These are phyloP conservation scores for Amiota communis DNA, from an alignment of 2,888 invertebrate genomes.

Conservation along the genomic window DNA sequence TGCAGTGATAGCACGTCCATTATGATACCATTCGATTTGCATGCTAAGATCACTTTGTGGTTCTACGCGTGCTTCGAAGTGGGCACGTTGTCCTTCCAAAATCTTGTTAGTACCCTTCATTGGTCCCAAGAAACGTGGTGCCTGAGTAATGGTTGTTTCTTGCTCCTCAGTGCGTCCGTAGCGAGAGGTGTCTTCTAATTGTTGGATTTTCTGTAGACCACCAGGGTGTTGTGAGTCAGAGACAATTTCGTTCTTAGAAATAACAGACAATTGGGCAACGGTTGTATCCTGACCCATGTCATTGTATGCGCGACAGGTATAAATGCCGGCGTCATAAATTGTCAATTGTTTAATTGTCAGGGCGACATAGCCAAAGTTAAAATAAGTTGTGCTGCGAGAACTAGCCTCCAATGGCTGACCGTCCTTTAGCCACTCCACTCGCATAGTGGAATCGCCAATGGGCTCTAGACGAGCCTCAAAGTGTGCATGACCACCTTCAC, in stretches of 20 bases:
- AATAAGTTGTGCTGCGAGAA: constrained; percentile 93
- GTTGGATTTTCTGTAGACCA: constrained; percentile 92
- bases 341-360: constrained; percentile 93
- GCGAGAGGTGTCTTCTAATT: constrained; percentile 87
- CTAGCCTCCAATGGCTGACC: constrained; percentile 92
- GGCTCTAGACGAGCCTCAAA: constrained; percentile 97
- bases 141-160: constrained; percentile 83
- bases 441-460: constrained; percentile 89
- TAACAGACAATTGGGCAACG: constrained; percentile 85
- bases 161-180: constrained; percentile 82
- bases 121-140: constrained; percentile 90
- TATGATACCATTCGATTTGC: constrained; percentile 97
- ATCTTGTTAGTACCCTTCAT: constrained; percentile 94
- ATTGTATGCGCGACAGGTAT: constrained; percentile 91
- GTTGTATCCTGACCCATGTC: constrained; percentile 89
- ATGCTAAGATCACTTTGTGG: constrained; percentile 95
- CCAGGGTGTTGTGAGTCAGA: constrained; percentile 94
- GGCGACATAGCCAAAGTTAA: constrained; percentile 96
- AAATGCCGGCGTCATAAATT: constrained; percentile 90
- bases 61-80: constrained; percentile 95
- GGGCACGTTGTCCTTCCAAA: constrained; percentile 93
- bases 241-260: constrained; percentile 88
- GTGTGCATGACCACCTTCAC: constrained; percentile 95
- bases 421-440: constrained; percentile 94
- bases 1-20: constrained; percentile 90